Evolutionary conservation across 1,140 invertebrate species (phyloP), one percentile per base, ranked within the genome.

Genomic region (Lepidurus couesii): DNA sequence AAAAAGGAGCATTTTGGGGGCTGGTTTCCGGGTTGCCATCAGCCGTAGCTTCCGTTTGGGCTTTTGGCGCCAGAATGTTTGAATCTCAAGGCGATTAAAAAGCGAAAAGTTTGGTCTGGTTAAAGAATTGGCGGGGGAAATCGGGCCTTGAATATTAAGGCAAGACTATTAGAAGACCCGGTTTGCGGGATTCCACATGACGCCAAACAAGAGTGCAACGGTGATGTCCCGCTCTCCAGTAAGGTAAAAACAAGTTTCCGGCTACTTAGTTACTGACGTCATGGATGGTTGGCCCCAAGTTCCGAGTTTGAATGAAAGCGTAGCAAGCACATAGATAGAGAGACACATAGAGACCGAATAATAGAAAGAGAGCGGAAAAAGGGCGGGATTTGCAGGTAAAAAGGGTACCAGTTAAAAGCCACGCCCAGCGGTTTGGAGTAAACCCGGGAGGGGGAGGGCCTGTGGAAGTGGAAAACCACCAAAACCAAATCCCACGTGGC

Each of bases 401-500:
- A 34, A 34, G 34, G 34, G 34, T 34, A 34, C 34, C 34, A 34
- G 3, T 21, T 21, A 0, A 7, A 65, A 16, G 45, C 53, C 53
- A 0, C 53, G 53, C 53, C 53, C n/a, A 21, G 53, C 53, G n/a
- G 16, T n/a, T 13, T n/a, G 21, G 6, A 13, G 53, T 13, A 16
- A 65, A 65, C 16, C 16, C 21, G 53, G 53, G 53, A 65, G 53
- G 4, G 3, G 53, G 53, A n/a, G 16, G 53, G 53, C 21, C 16
- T 13, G 21, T 13, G 16, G 10, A 16, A 21, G n/a, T 13, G 21
- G 21, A 65, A 65, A 65, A 21, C 53, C 53, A 65, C 53, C 53
- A 65, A 65, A 65, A 65, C 9, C 53, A 65, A 65, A 65, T 65
- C 53, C 53, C 53, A 65, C 53, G 53, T 65, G 53, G 53, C 16